These are phyloP conservation scores for Andrena cerasifolii DNA, from an alignment of 1,140 invertebrate genomes.

Conservation along the genomic window DNA sequence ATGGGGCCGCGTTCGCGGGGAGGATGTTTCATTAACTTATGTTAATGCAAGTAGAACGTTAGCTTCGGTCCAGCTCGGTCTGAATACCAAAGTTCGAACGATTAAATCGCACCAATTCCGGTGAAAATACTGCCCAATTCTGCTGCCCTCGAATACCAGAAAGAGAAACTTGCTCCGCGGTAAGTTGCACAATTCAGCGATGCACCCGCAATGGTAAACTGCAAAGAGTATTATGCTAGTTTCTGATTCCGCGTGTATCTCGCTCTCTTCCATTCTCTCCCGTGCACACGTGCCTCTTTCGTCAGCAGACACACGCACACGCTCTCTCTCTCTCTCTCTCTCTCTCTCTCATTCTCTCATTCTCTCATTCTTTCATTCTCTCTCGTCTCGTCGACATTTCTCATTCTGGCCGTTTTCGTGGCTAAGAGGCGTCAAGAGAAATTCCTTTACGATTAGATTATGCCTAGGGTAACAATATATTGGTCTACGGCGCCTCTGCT, in stretches of 20 bases:
- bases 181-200: neutral
- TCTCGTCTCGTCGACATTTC: neutral
- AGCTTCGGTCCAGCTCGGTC: no score
- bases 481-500: slow-evolving; percentile 28
- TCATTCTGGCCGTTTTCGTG: slow-evolving; percentile 9
- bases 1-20: no score
- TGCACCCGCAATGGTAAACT: neutral
- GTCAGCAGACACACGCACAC: neutral
- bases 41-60: no score
- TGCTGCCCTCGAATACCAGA: neutral
- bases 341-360: neutral
- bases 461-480: slow-evolving; percentile 30
- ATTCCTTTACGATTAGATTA: slow-evolving; percentile 16
- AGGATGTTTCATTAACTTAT: no score
- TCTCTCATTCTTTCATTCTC: slow-evolving; percentile 18
- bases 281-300: no score
- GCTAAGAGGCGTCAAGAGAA: slow-evolving; percentile 8
- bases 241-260: neutral
- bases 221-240: neutral
- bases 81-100: no score
- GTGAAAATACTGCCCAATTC: slow-evolving; percentile 2
- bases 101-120: neutral
- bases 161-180: neutral
- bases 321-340: no score
- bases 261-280: slow-evolving; percentile 26